Evolutionary conservation across 2,113 vertebrate genomes (phyloP), one percentile per base, ranked within the genome.

Genomic region (Scomber colias): DNA sequence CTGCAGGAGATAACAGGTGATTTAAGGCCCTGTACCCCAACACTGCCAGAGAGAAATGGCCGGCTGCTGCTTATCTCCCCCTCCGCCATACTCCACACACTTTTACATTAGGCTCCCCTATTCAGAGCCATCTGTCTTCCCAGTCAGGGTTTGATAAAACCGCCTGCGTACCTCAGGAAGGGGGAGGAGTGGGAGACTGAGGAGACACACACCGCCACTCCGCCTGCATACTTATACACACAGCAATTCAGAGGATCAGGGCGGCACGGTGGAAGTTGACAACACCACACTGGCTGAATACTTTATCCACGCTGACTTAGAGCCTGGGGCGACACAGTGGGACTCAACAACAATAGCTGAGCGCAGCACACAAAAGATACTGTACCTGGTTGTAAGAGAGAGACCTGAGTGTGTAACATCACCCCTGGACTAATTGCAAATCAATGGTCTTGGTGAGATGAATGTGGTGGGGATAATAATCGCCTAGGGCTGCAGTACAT

Each of bases 1-100:
- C 93, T 88, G 90, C 81, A 68, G 90, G 93, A 95, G 94, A 95
- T 95, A 95, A 94, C 88, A 66, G 86, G 89, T 95, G 94, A 95
- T 95, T 95, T 95, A 95, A 92, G 91, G 92, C 87, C 84, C 85
- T 77, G 87, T 76, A 91, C 79, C 90, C 62, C 77, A 61, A 89
- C 88, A 72, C 88, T 76, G 85, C 85, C 89, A 90, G 87, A 92
- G 91, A 93, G 90, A 80, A 93, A 92, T 84, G 89, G 88, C 79
- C 69, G 74, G 88, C 85, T 87, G 86, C 82, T 62, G 76, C 93
- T 95, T 95, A 95, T 95, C 95, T 92, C 84, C 71, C 71, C 50
- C 70, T 76, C 82, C 69, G 89, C 93, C 90, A 84, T 90, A 83
- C 91, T 92, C 89, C 92, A 87, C 91, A 90, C 91, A 94, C 92